A percentile compares a stretch with the other conserved stretches of the same genome.
Evolutionary conservation across 2,888 invertebrate genomes (phyloP).

Genomic region (Drosophila kuntzei): DNA sequence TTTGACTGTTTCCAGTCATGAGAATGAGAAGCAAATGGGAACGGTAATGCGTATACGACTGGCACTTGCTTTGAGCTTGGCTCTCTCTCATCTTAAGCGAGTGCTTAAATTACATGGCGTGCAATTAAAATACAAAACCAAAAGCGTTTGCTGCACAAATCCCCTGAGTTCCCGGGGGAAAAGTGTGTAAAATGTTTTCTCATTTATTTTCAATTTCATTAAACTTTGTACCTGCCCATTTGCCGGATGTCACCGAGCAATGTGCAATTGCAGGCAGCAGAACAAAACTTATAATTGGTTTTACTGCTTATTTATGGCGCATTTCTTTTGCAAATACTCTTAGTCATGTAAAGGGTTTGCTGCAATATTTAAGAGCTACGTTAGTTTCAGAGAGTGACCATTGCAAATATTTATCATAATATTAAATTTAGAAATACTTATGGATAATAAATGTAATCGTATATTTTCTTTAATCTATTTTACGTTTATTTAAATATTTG

Average conservation of each 20-base stretch:
- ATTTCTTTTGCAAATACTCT: constrained; percentile 71
- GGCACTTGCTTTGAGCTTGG: constrained; percentile 66
- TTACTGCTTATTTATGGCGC: constrained; percentile 77
- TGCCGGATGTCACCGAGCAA: constrained; percentile 72
- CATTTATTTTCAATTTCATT: constrained; percentile 81
- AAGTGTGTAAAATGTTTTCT: constrained; percentile 74
- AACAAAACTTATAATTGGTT: constrained; percentile 81
- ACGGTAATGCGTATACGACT: constrained; percentile 13
- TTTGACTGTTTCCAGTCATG: constrained; percentile 49
- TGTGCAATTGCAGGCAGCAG: constrained; percentile 68
- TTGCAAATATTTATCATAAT: not conserved
- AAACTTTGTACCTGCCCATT: constrained; percentile 71
- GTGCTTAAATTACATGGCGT: constrained; percentile 41
- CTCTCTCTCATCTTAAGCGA: constrained; percentile 42
- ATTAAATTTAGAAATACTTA: not conserved
- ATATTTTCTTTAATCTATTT: not conserved
- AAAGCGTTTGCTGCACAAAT: constrained; percentile 37
- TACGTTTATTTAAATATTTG: not conserved
- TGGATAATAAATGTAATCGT: not conserved
- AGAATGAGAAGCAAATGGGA: constrained; percentile 24
- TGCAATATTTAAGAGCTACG: not conserved
- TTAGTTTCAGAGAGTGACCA: not conserved
- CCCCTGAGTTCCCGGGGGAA: constrained; percentile 14
- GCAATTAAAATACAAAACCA: constrained; percentile 57
- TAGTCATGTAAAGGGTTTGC: not conserved